Evolutionary conservation across 2,797 vertebrate genomes (phyloP).

Genomic region (Uromys caudimaculatus): DNA sequence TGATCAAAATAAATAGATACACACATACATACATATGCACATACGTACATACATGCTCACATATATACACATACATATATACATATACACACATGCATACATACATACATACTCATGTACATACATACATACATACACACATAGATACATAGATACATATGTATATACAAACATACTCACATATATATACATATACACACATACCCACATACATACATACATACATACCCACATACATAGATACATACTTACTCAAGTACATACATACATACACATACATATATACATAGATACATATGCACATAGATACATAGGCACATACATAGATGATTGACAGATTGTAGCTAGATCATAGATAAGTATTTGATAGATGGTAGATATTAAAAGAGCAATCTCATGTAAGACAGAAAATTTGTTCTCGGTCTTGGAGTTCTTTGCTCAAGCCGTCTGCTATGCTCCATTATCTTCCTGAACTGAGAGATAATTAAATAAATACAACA

Average conservation of each 20-base stretch:
- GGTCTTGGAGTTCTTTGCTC: constrained; percentile 43
- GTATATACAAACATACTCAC: background rate
- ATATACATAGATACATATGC: background rate
- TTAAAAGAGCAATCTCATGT: background rate
- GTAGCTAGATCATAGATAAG: background rate
- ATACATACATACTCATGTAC: background rate
- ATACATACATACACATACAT: background rate
- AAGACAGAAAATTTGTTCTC: constrained; percentile 39
- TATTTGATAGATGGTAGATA: background rate
- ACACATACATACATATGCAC: too few relatives aligned
- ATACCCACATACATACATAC: background rate
- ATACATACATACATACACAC: background rate
- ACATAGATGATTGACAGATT: background rate
- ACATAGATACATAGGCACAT: background rate
- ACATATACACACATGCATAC: too few relatives aligned
- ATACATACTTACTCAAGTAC: background rate
- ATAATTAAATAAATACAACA: constrained; percentile 51
- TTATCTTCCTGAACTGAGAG: constrained; percentile 40
- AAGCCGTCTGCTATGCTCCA: background rate
- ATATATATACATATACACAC: background rate
- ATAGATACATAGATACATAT: too few relatives aligned
- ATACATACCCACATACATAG: background rate
- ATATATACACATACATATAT: background rate
- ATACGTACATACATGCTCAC: background rate
- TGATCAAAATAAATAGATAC: background rate